Base-by-base conservation (phyloP, 92 coral and sea anemone species). In the Actinostola sp. region DNA sequence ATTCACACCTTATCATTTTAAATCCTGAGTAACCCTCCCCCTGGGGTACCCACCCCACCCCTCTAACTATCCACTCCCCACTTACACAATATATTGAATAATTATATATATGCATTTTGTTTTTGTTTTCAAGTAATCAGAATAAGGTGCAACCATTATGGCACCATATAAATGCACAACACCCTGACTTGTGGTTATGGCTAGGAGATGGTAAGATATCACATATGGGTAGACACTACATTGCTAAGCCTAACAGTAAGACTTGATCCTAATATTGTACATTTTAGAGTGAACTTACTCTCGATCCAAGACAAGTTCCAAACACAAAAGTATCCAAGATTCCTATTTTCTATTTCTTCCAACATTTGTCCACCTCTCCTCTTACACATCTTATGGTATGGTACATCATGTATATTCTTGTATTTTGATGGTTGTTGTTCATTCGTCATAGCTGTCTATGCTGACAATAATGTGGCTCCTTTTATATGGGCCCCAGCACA, bases 151-250 rank as follows among this genome's bases (percentile, higher is more conserved):
- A 93, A 31, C 88, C 84, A 24, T 76, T 93, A 16, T 93, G 98
- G 98, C 77, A 79, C 65, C 91, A 89, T 61, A 82, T 93, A 67
- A 56, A 70, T 28, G 49, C 60, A 28, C 90, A 83, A 69, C 57
- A 82, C 11, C 98, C 98, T 28, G 98, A 93, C 68, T 30, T 93
- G 44, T 93, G 96, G 96, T 76, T 93, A 59, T 93, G 98, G 98
- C 91, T 93, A 14, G 98, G 98, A 60, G 98, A 93, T 67, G 98
- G 98, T 93, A 73, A 62, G 96, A 28, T 41, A 8, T n/a, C 29
- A 17, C 21, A 24, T 54, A 10, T n/a, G 7, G 19, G 15, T 52
- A 34, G 43, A 19, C 2, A 68, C 48, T 36, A 11, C 11, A 36
- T 4, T 11, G 4, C 6, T 36, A 4, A 36, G 11, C 42, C 42